Percentiles rank a stretch among this genome's conserved stretches.
These are phyloP conservation scores for Cephalotes varians DNA, from an alignment of 2,888 invertebrate species.

Conservation along the genomic window DNA sequence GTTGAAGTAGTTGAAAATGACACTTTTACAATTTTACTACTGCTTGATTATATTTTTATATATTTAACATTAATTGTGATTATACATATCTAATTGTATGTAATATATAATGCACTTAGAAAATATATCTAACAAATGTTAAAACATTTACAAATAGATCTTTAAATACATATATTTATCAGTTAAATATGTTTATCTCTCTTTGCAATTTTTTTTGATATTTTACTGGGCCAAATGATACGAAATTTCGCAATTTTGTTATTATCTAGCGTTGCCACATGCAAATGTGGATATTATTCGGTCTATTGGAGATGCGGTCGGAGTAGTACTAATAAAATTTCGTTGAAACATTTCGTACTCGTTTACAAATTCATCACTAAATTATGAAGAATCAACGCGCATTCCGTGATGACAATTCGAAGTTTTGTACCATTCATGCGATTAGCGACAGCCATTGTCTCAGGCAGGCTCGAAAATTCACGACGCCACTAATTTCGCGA, in stretches of 20 bases:
- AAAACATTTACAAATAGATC: background rate
- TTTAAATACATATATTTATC: background rate
- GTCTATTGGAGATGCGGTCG: conserved; percentile 4
- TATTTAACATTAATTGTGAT: background rate
- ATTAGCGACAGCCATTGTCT: conserved; percentile 49
- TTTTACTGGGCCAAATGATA: background rate
- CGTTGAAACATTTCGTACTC: background rate
- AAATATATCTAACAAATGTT: background rate
- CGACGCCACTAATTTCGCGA: conserved; percentile 49
- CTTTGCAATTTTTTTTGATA: background rate
- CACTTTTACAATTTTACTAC: background rate
- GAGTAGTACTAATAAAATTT: conserved; percentile 4
- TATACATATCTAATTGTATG: background rate
- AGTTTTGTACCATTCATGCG: conserved; percentile 4
- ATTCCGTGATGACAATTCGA: conserved; percentile 22
- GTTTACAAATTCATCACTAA: conserved; percentile 10
- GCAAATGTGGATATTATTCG: background rate
- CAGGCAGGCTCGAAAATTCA: conserved; percentile 48
- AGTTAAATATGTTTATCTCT: background rate
- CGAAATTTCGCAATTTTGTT: background rate
- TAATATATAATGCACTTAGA: background rate
- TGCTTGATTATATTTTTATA: background rate
- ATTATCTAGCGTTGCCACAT: background rate
- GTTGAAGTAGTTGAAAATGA: background rate
- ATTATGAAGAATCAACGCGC: conserved; percentile 43